These are phyloP conservation scores for Bufo bufo DNA, from an alignment of 2,113 vertebrate genomes.

Conservation along the genomic window DNA sequence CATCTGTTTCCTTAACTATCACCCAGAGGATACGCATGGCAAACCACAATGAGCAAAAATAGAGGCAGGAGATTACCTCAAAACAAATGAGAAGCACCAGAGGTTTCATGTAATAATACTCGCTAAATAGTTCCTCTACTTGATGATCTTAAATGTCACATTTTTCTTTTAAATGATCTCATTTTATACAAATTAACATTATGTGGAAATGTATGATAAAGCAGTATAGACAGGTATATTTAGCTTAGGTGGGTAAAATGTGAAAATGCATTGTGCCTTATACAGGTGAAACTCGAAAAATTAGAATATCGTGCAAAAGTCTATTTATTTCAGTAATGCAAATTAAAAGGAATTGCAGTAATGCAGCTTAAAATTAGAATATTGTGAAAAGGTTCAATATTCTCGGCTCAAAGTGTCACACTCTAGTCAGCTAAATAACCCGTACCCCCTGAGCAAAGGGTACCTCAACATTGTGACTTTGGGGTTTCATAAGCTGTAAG, in stretches of 20 bases:
- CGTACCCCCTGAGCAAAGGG: too few species aligned
- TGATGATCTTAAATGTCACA: slow-evolving; percentile 13
- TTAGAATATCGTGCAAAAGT: too few species aligned
- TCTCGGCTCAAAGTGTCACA: too few species aligned
- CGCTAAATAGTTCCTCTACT: slow-evolving; percentile 15
- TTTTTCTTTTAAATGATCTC: neutral
- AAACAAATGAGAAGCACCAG: slow-evolving; percentile 65
- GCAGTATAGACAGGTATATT: neutral
- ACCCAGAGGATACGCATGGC: slow-evolving; percentile 86
- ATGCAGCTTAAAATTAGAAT: too few species aligned
- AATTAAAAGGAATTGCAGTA: too few species aligned
- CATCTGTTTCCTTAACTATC: slow-evolving; percentile 98
- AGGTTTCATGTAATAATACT: slow-evolving; percentile 2
- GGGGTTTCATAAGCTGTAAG: too few species aligned
- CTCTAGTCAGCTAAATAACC: too few species aligned
- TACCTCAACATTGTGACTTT: too few species aligned
- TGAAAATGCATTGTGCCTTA: neutral
- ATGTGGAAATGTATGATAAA: neutral
- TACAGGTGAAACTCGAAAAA: too few species aligned
- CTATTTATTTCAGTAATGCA: too few species aligned
- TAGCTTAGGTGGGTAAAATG: neutral
- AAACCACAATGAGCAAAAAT: slow-evolving; percentile 92
- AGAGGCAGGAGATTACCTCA: slow-evolving; percentile 75
- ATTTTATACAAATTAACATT: neutral
- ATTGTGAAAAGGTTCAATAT: too few species aligned